Conservation (phyloP, 2,797 vertebrate genomes). For the Sylvilagus floridanus region DNA sequence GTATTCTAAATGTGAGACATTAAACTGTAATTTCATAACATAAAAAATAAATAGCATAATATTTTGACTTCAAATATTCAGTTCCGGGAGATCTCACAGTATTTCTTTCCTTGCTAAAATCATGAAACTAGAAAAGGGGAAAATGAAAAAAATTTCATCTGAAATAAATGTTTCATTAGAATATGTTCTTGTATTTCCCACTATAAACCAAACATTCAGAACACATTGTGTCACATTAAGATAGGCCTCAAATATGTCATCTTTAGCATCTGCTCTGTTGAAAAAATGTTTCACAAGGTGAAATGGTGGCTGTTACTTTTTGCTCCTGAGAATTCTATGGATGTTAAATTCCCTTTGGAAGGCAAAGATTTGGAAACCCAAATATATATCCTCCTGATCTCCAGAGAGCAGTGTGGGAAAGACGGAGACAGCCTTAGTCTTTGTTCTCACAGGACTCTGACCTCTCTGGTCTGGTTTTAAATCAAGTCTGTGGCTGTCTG, state of each 20-base stretch:
- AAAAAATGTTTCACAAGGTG: conserved; percentile 10
- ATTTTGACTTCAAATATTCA: background rate
- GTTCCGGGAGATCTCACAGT: background rate
- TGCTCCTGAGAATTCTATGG: conserved; percentile 22
- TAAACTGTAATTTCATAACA: background rate
- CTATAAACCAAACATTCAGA: background rate
- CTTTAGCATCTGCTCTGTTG: background rate
- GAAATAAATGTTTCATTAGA: background rate
- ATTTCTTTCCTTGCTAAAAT: conserved; percentile 25
- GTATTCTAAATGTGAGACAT: background rate
- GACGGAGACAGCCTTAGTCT: background rate
- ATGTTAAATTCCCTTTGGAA: conserved; percentile 51
- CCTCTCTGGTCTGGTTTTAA: conserved; percentile 33
- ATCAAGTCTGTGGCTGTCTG: background rate
- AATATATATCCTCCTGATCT: conserved; percentile 11
- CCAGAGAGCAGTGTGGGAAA: conserved; percentile 40
- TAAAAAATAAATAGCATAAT: background rate
- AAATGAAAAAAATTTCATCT: background rate
- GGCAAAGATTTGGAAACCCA: conserved; percentile 52
- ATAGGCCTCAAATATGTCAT: background rate
- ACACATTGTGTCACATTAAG: background rate
- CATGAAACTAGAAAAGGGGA: background rate
- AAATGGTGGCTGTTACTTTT: conserved; percentile 18
- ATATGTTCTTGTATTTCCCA: conserved; percentile 34
- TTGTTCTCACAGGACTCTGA: background rate